phyloP scores from a whole-genome alignment of 30 jellyfish, hydroid and myxozoan genomes.

The Turritopsis dohrnii region DNA sequence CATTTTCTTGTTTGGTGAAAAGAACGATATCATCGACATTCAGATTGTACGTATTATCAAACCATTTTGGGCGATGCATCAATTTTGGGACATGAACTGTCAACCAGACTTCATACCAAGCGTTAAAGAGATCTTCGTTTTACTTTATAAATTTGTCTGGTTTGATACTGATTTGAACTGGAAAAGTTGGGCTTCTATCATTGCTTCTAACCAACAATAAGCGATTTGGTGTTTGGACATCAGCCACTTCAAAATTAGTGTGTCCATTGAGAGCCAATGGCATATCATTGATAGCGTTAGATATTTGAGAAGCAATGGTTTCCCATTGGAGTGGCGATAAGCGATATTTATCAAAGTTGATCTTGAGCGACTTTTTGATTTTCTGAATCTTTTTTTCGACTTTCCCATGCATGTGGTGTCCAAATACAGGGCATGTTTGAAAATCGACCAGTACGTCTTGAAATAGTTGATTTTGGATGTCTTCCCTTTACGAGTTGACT shows the following conservation, averaged over 20 bases:
- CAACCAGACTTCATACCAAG: constrained; percentile 29
- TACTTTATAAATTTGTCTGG: background rate
- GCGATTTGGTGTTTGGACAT: constrained; percentile 6
- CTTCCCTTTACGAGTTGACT: background rate
- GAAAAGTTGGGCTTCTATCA: background rate
- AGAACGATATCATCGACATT: background rate
- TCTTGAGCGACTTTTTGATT: background rate
- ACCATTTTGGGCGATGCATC: background rate
- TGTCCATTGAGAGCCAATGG: background rate
- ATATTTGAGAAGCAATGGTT: background rate
- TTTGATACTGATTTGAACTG: background rate
- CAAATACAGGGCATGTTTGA: background rate
- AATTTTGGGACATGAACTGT: constrained; percentile 10
- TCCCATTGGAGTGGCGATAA: background rate
- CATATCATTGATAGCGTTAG: background rate
- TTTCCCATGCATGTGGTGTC: background rate
- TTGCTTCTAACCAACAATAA: background rate
- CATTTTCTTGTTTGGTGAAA: background rate
- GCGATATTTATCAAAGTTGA: background rate
- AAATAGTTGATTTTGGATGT: background rate
- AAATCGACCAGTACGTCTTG: background rate
- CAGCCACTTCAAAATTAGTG: background rate
- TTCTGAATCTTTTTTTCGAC: no score
- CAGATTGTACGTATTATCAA: background rate
- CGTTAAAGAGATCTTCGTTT: background rate